phyloP scores from a whole-genome alignment of 2,888 invertebrate species.

The Diadegma fenestrale region DNA sequence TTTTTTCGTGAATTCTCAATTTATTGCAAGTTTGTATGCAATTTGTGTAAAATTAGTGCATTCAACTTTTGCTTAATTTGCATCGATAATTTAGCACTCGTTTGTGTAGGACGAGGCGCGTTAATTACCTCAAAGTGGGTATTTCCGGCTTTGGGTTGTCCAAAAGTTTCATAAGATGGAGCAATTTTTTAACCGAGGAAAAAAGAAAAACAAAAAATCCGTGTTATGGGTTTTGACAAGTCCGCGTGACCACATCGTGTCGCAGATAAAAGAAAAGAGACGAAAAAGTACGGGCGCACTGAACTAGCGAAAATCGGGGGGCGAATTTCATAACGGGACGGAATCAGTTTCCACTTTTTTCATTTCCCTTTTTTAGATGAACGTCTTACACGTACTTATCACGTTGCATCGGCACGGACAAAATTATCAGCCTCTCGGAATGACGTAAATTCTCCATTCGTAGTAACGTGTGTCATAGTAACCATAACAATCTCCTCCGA shows the following conservation, averaged over 20 bases:
- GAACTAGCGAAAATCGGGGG: conserved; percentile 12
- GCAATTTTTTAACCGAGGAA: background rate
- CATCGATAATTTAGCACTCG: no score
- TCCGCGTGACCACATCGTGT: conserved; percentile 28
- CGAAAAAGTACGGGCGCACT: background rate
- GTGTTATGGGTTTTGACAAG: conserved; percentile 16
- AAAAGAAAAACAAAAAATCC: background rate
- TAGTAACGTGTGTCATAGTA: conserved; percentile 20
- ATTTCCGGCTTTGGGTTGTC: no score
- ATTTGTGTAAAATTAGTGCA: background rate
- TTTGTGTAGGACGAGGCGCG: no score
- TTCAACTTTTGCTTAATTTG: background rate
- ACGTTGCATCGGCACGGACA: background rate
- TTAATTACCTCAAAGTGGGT: no score
- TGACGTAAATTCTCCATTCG: conserved; percentile 7
- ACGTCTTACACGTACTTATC: conserved; percentile 8
- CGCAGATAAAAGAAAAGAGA: background rate
- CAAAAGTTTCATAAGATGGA: background rate
- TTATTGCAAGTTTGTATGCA: background rate
- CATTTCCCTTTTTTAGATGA: conserved; percentile 30
- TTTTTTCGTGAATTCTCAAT: background rate
- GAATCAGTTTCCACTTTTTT: background rate
- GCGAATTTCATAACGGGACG: conserved; percentile 14
- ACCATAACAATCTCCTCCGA: conserved; percentile 24
- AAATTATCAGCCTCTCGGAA: background rate